phyloP scores from a whole-genome alignment of 2,797 vertebrate species.

The Morelia viridis region DNA sequence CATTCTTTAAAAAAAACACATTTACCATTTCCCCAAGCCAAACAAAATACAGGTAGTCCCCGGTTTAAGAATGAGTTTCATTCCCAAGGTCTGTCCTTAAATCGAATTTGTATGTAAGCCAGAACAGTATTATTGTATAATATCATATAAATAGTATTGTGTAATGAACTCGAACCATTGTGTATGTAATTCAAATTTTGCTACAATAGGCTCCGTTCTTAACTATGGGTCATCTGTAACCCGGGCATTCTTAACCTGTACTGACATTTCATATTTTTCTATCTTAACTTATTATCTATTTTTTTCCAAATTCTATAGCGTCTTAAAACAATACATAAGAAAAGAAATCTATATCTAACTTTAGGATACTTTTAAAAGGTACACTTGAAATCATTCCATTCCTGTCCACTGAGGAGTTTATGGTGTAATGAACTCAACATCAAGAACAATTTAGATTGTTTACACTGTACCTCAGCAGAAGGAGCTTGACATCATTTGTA shows the following conservation, averaged over 20 bases:
- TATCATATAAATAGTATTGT: too few relatives aligned
- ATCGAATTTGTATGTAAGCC: too few relatives aligned
- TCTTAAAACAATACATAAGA: neutral
- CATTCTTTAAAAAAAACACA: conserved; percentile 18
- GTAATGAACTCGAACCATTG: too few relatives aligned
- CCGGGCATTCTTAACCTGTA: too few relatives aligned
- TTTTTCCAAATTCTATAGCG: neutral
- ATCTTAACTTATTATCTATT: neutral
- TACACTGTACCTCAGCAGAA: conserved; percentile 47
- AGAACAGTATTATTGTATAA: too few relatives aligned
- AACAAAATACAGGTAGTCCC: neutral
- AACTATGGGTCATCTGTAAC: too few relatives aligned
- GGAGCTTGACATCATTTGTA: conserved; percentile 54
- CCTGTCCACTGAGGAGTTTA: conserved; percentile 64
- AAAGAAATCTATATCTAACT: neutral
- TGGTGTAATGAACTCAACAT: conserved; percentile 65
- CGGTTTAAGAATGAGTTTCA: too few relatives aligned
- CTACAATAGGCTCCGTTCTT: too few relatives aligned
- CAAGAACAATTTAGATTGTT: conserved; percentile 61
- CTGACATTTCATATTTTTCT: neutral
- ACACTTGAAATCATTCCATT: conserved; percentile 59
- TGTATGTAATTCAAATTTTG: too few relatives aligned
- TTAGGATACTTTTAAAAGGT: conserved; percentile 35
- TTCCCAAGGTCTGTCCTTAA: too few relatives aligned
- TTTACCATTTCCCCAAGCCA: neutral